phyloP scores from a whole-genome alignment of 2,113 vertebrate species.

The Terrapene triunguis region DNA sequence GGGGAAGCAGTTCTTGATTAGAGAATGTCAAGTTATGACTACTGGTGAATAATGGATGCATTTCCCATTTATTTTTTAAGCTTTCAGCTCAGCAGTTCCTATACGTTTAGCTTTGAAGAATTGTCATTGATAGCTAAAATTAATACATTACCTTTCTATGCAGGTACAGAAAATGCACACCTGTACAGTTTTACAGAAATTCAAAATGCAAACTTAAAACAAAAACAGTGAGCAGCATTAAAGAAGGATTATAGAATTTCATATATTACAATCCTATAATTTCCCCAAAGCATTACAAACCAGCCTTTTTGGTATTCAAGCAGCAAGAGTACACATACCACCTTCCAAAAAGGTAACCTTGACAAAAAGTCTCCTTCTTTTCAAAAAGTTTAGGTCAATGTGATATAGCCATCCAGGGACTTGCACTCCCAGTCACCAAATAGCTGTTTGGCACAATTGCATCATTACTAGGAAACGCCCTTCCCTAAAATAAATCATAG shows the following conservation, averaged over 20 bases:
- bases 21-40: background rate
- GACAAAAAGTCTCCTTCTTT: constrained; percentile 15
- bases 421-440: background rate
- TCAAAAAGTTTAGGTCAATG: background rate
- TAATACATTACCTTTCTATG: constrained; percentile 16
- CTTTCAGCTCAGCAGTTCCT: background rate
- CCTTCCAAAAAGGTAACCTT: constrained; percentile 66
- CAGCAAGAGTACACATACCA: constrained; percentile 50
- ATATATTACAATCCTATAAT: constrained; percentile 69
- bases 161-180: constrained; percentile 10
- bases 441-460: background rate
- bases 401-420: background rate
- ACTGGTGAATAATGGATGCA: background rate
- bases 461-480: constrained; percentile 2
- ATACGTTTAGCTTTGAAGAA: background rate
- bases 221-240: constrained; percentile 63
- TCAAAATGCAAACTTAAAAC: constrained; percentile 36
- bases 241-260: constrained; percentile 69
- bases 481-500: background rate
- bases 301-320: constrained; percentile 43
- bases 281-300: constrained; percentile 57
- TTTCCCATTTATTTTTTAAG: background rate
- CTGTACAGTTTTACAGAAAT: background rate
- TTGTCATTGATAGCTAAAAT: background rate
- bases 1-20: background rate